Evolutionary conservation across 1,140 invertebrate species (phyloP).

Genomic region (Adelges cooleyi): DNA sequence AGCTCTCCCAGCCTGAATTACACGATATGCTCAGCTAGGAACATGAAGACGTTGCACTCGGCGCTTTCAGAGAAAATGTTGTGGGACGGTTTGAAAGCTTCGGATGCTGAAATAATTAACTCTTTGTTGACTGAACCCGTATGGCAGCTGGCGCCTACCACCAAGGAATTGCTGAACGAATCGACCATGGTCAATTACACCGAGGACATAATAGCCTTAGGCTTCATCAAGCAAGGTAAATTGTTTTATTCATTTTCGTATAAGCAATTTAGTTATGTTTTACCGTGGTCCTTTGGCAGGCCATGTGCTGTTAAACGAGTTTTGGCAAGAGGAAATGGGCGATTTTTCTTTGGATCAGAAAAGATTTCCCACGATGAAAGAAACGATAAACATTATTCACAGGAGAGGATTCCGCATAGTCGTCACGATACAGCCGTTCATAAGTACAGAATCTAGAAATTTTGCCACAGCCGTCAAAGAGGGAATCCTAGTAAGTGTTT

Average conservation of each 20-base stretch:
- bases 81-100: conserved; percentile 67
- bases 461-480: conserved; percentile 64
- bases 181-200: conserved; percentile 65
- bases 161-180: conserved; percentile 51
- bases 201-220: conserved; percentile 61
- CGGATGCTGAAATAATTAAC: conserved; percentile 56
- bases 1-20: conserved; percentile 61
- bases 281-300: conserved; percentile 32
- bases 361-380: conserved; percentile 60
- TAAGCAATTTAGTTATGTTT: neutral
- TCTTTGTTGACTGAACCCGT: conserved; percentile 67
- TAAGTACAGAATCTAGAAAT: conserved; percentile 69
- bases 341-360: conserved; percentile 60
- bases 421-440: conserved; percentile 72
- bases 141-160: conserved; percentile 63
- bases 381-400: conserved; percentile 68
- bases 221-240: conserved; percentile 58
- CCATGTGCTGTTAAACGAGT: conserved; percentile 69
- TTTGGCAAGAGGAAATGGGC: conserved; percentile 70
- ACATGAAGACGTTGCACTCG: conserved; percentile 63
- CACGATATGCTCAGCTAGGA: conserved; percentile 66
- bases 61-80: conserved; percentile 59
- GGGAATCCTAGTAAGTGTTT: conserved; percentile 47
- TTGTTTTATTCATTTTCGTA: neutral
- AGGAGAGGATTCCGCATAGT: conserved; percentile 73